Conservation (phyloP, 2,113 vertebrate genomes). For the Gadus chalcogrammus region DNA sequence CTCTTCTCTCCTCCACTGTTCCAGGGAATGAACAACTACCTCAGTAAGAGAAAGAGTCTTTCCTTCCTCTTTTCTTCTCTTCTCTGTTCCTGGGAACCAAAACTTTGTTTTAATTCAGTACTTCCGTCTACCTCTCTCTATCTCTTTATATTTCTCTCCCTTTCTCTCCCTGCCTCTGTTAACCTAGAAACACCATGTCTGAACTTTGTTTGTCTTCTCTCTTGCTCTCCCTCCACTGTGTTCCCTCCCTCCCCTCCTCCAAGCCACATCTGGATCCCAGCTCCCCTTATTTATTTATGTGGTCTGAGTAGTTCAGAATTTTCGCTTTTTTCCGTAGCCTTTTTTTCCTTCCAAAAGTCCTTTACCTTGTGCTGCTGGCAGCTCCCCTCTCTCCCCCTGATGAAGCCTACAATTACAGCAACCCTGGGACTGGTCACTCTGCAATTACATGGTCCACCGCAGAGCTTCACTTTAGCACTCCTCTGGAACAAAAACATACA, state of each 20-base stretch:
- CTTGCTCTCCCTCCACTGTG: slow-evolving; percentile 12
- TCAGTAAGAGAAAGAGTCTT: no score
- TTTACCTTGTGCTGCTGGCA: slow-evolving; percentile 68
- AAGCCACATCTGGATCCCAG: slow-evolving; percentile 77
- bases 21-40: no score
- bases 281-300: slow-evolving; percentile 73
- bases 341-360: slow-evolving; percentile 60
- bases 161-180: not conserved
- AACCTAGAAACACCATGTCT: not conserved
- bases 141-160: slow-evolving; percentile 20
- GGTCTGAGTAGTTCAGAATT: slow-evolving; percentile 54
- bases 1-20: no score
- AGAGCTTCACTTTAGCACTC: slow-evolving; percentile 54
- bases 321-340: slow-evolving; percentile 13
- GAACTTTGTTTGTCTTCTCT: slow-evolving; percentile 29
- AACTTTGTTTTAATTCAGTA: slow-evolving; percentile 60
- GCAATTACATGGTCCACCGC: slow-evolving; percentile 80
- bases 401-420: slow-evolving; percentile 83
- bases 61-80: not conserved
- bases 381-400: slow-evolving; percentile 56
- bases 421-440: slow-evolving; percentile 75
- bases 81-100: slow-evolving; percentile 53
- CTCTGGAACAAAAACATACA: slow-evolving; percentile 13
- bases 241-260: slow-evolving; percentile 32
- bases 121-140: slow-evolving; percentile 52